These are phyloP conservation scores for Eublepharis macularius DNA, from an alignment of 2,113 vertebrate genomes.

Conservation along the genomic window DNA sequence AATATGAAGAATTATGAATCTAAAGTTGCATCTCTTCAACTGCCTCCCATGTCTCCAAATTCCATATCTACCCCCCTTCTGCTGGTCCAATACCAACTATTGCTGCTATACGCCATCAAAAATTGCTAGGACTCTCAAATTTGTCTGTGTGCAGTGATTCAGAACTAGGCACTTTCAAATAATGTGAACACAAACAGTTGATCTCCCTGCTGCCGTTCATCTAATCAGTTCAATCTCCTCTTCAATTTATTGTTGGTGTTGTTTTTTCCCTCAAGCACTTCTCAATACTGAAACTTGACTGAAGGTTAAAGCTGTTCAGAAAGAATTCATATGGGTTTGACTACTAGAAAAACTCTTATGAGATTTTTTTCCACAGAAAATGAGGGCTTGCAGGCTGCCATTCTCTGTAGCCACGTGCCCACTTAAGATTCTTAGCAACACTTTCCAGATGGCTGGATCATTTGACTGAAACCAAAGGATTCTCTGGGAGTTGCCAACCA, in stretches of 20 bases:
- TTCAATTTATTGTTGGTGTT: conserved; percentile 20
- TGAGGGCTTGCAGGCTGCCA: background rate
- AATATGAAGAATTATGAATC: background rate
- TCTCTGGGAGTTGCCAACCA: background rate
- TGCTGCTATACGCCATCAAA: conserved; percentile 16
- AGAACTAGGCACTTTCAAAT: conserved; percentile 14
- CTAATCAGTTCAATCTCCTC: conserved; percentile 4
- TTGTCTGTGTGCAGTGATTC: background rate
- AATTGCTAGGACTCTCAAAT: background rate
- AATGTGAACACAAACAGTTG: conserved; percentile 10
- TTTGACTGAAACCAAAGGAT: background rate
- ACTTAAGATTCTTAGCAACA: background rate
- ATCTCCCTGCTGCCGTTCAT: conserved; percentile 28
- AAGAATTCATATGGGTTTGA: conserved; percentile 16
- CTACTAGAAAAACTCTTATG: conserved; percentile 13
- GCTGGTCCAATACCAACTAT: background rate
- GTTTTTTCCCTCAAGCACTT: background rate
- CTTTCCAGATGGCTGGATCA: background rate
- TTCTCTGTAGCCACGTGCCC: background rate
- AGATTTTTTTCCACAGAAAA: conserved; percentile 14
- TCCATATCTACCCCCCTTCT: background rate
- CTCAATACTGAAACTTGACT: conserved; percentile 10
- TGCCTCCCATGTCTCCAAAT: background rate
- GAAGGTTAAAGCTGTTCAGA: conserved; percentile 19
- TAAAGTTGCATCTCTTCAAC: background rate